Evolutionary conservation across 2,888 invertebrate species (phyloP).

Genomic region (Tubiluchus corallicola): DNA sequence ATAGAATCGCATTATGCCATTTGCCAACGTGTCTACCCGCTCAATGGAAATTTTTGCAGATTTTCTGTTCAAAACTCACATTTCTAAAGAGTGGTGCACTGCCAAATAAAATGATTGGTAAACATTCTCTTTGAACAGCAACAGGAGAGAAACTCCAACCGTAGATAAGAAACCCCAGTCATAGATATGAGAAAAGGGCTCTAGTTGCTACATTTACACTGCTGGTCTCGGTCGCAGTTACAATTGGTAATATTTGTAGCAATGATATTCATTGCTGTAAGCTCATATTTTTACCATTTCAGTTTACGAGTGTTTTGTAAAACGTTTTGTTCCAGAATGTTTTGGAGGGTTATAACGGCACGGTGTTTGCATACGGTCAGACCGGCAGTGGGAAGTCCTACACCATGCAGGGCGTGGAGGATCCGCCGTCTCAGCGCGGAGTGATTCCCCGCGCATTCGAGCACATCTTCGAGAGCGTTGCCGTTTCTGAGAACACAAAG

Average conservation of each 20-base stretch:
- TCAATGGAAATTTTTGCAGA: no score
- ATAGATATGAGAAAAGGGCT: no score
- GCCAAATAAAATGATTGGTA: no score
- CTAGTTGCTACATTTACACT: no score
- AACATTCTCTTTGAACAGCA: no score
- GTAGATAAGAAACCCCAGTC: no score
- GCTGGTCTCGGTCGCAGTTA: no score
- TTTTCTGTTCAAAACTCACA: no score
- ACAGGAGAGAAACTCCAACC: no score
- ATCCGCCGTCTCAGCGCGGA: conserved; percentile 33
- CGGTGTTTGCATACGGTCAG: conserved; percentile 81
- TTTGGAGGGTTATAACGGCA: conserved; percentile 75
- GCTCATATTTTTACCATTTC: neutral
- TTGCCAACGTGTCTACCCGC: no score
- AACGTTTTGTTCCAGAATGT: conserved; percentile 49
- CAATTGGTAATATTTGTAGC: conserved; percentile 5
- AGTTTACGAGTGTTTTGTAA: conserved; percentile 9
- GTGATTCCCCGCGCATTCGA: conserved; percentile 64
- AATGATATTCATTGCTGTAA: neutral
- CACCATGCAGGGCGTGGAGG: conserved; percentile 58
- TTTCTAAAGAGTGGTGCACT: no score
- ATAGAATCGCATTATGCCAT: no score
- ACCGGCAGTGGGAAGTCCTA: conserved; percentile 80
- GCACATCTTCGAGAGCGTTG: conserved; percentile 60
- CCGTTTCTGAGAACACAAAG: conserved; percentile 43